Evolutionary conservation across 30 jellyfish, hydroid and myxozoan species (phyloP), one percentile per base, ranked within the genome.

Genomic region (Turritopsis rubra): DNA sequence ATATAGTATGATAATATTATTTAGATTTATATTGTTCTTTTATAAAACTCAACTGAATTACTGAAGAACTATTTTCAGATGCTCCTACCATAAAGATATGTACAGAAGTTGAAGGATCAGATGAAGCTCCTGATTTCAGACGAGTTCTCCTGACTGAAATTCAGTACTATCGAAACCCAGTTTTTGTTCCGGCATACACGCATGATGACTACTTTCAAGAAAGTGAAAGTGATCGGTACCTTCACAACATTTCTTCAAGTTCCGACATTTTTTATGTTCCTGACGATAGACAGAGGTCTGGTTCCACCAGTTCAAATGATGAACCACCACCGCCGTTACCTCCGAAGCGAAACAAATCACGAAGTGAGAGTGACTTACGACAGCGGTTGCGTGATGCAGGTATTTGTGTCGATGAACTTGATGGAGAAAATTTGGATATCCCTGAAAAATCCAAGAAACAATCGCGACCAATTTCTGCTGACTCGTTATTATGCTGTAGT

Each of bases 281-380:
- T 60, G 13, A 41, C 60, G 13, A 41, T 41, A 68, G 9, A n/a
- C 16, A 17, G 19, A 68, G 19, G 30, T 68, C 77, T 0, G 77
- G 31, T 19, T 68, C 77, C 0, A n/a, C 30, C 31, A 19, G 30
- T 68, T 68, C 77, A 19, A 68, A 9, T 23, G 77, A 68, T 23
- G 77, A 68, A 0, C 31, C 77, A 9, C 77, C 77, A 0, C 77
- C 73, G 19, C 73, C 77, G 16, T 27, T 23, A n/a, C 77, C 77
- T 7, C 77, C 77, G 0, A 68, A 68, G 30, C 16, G 77, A 23
- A 68, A 17, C 77, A 68, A 68, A 19, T 68, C 77, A 9, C 28
- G 77, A 23, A 68, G 77, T 68, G 77, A 68, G 30, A n/a, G 31
- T n/a, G 77, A 68, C 17, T 68, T 68, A 68, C 30, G 28, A 22